Base-by-base conservation (phyloP, 2,888 invertebrate species). In the Netelia inedita region DNA sequence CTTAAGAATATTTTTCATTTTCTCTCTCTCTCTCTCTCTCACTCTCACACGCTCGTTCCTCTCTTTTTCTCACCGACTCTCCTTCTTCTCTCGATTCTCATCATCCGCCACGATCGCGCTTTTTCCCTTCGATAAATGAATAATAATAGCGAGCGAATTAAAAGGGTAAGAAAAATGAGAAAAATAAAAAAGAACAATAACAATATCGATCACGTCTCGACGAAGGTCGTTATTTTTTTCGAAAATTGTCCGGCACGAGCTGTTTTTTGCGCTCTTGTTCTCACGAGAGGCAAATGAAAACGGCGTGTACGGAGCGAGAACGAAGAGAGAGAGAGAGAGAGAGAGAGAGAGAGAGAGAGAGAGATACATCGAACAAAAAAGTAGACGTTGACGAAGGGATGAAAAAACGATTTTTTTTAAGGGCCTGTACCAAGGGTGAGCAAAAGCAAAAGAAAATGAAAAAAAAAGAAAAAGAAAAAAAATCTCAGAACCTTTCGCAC, bases 41-140 rank as follows among this genome's bases (percentile, higher is more conserved):
- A 28, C 46, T 11, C n/a, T 61, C 50, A 57, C 78, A 59, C 55
- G 19, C 19, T 72, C 57, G 41, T 73, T 28, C 23, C 59, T 50
- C 43, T 68, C 19, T 66, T 1, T 35, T 43, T 75, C 75, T 78
- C 74, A 68, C 72, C 53, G 66, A 61, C 73, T 74, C 73, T 74
- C 61, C 69, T 78, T 80, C 19, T 46, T 61, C 66, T 53, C 71
- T 75, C 53, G 14, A 19, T 28, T 66, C 69, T 81, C 78, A 79
- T 78, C 83, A 73, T 55, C 43, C 35, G 72, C 46, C 69, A 41
- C 73, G 55, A 63, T 82, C 71, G 72, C 11, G 10, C 53, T 85
- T 78, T 81, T 85, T 59, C 72, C 46, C 68, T 23, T 9, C 57
- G 19, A 19, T 19, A 19, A n/a, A 57, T 63, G 43, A 55, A 28